Evolutionary conservation across 37 sponge, comb jelly and placozoan genomes (phyloP).

Genomic region (Ephydatia muelleri): DNA sequence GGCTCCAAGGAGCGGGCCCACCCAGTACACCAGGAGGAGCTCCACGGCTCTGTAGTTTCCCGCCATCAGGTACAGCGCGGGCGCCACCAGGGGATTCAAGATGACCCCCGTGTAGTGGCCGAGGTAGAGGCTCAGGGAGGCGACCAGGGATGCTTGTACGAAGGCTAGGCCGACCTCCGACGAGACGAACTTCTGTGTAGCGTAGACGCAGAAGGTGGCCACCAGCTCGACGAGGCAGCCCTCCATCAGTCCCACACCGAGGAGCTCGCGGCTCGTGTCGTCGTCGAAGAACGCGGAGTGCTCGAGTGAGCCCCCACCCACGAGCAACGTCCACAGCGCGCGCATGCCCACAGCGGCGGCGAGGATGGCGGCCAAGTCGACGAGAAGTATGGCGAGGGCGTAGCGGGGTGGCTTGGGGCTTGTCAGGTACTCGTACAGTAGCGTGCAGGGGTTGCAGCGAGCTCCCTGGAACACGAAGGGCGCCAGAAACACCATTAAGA

Average conservation of each 20-base stretch:
- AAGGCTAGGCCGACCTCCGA: neutral
- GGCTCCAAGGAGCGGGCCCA: slow-evolving; percentile 32
- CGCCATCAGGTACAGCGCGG: neutral
- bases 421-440: neutral
- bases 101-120: slow-evolving; percentile 22
- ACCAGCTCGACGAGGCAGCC: neutral
- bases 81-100: slow-evolving; percentile 53
- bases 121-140: neutral
- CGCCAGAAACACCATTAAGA: slow-evolving; percentile 2
- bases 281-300: no score
- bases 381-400: neutral
- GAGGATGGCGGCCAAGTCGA: neutral
- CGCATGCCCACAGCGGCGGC: no score
- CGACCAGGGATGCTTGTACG: neutral
- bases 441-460: slow-evolving; percentile 6
- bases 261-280: neutral
- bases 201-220: slow-evolving; percentile 4
- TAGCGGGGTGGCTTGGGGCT: neutral
- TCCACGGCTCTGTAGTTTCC: neutral
- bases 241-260: no score
- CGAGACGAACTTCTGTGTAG: neutral
- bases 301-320: no score
- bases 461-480: slow-evolving; percentile 7
- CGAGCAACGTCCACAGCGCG: no score
- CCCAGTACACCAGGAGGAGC: slow-evolving; percentile 29